Evolutionary conservation across 2,113 vertebrate species (phyloP), one percentile per base, ranked within the genome.

Genomic region (Macrotus californicus): DNA sequence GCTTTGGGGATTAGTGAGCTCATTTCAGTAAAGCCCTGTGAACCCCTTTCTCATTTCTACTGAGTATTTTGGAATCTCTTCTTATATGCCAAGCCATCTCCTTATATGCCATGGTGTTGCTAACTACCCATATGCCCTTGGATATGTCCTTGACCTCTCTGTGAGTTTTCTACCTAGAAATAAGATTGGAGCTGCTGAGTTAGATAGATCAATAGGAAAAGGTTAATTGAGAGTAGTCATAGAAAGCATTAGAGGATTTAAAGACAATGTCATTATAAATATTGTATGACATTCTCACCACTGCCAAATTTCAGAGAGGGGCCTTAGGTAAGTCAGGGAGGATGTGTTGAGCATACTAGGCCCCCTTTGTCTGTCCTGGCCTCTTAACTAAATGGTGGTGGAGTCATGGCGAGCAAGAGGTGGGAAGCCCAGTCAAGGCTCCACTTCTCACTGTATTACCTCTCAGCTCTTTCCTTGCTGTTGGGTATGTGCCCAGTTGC

Each of bases 231-330:
- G 61, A 89, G 36, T 36, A 46, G 41, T 81, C 94, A 77, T 10
- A 95, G 87, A 56, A 77, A 77, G 39, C 41, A 3, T 86, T 67
- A 92, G 85, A 77, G 54, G 46, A 91, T 92, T 91, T 95, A 67
- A 96, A 76, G 91, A 88, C 82, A 81, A 89, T 84, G 52, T 94
- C 91, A 64, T 46, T 76, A 70, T 73, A 91, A 96, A 91, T 31
- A 59, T 56, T 22, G 76, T 85, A 72, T 0, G 34, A 43, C 39
- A 34, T 39, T 41, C 15, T 50, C 48, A 70, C 39, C 29, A 29
- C 24, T 69, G 61, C 79, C 89, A 93, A 82, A 34, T 24, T 52
- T 41, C 46, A 90, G 52, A 70, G 41, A 77, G 54, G 24, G 10
- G 12, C 21, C 46, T 43, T 61, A 15, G 46, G 39, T 10, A 39